These are phyloP conservation scores for Pardosa pseudoannulata DNA, from an alignment of 2,888 invertebrate species.

Conservation along the genomic window DNA sequence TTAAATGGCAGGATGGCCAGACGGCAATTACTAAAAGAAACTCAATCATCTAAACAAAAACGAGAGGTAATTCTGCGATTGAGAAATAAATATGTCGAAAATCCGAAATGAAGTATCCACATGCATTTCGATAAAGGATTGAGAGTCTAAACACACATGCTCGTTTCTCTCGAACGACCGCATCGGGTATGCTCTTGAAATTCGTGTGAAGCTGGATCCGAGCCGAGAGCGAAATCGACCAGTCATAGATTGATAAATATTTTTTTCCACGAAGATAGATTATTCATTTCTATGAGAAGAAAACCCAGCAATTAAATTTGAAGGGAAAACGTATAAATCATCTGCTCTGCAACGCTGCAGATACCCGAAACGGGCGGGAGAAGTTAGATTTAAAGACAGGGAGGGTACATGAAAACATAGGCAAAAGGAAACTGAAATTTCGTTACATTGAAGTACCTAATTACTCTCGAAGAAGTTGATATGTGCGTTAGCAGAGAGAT, in stretches of 20 bases:
- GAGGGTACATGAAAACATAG: conserved; percentile 33
- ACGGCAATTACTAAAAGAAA: too few relatives aligned
- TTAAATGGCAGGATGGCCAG: too few relatives aligned
- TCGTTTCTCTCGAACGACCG: too few relatives aligned
- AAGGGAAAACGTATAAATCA: conserved; percentile 63
- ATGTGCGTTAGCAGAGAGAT: conserved; percentile 36
- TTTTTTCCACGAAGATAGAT: conserved; percentile 62
- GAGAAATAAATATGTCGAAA: too few relatives aligned
- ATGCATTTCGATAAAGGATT: too few relatives aligned
- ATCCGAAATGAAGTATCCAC: too few relatives aligned
- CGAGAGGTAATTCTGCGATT: too few relatives aligned
- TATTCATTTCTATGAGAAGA: conserved; percentile 62
- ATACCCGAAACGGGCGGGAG: conserved; percentile 38
- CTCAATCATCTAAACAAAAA: too few relatives aligned
- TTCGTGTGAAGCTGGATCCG: too few relatives aligned
- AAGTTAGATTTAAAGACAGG: conserved; percentile 45
- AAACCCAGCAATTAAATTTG: conserved; percentile 65
- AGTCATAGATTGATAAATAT: conserved; percentile 62
- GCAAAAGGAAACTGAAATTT: conserved; percentile 46
- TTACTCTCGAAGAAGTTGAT: conserved; percentile 42
- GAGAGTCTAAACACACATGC: too few relatives aligned
- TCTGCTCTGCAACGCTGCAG: conserved; percentile 22
- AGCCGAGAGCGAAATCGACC: conserved; percentile 24
- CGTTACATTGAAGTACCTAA: conserved; percentile 44
- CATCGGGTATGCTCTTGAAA: too few relatives aligned